Percentiles rank a stretch among this genome's conserved stretches.
These are phyloP conservation scores for Hemiscyllium ocellatum DNA, from an alignment of 2,113 vertebrate genomes.

Conservation along the genomic window DNA sequence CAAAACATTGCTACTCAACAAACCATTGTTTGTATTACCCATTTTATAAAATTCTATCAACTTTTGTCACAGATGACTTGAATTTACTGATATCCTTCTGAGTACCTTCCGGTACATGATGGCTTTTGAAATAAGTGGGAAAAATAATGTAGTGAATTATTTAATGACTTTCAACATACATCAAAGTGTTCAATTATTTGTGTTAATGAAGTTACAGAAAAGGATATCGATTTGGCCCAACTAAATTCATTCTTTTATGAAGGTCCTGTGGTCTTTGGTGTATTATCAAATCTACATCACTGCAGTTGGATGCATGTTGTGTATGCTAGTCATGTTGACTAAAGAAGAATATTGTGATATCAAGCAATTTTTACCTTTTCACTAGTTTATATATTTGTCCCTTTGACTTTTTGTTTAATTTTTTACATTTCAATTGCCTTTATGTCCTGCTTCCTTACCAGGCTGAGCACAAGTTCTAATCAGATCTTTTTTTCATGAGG, in stretches of 20 bases:
- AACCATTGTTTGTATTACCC: too few relatives aligned
- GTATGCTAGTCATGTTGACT: not conserved
- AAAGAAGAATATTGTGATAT: not conserved
- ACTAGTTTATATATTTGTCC: not conserved
- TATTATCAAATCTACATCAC: not conserved
- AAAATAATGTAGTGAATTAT: not conserved
- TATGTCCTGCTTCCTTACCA: not conserved
- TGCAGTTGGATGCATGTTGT: not conserved
- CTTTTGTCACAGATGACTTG: too few relatives aligned
- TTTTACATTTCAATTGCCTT: not conserved
- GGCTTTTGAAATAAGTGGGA: not conserved
- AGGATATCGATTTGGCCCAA: not conserved
- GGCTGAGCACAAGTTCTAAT: not conserved
- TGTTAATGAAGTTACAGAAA: not conserved
- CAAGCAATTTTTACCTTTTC: not conserved
- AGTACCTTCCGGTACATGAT: not conserved
- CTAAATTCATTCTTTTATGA: not conserved
- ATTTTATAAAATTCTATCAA: not conserved
- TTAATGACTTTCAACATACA: not conserved
- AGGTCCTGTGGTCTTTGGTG: too few relatives aligned
- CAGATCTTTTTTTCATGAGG: not conserved
- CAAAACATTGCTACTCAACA: not conserved
- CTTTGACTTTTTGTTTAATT: not conserved
- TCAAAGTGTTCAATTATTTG: not conserved
- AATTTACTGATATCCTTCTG: not conserved